Conservation (phyloP, 1,140 invertebrate species). For the Diorhabda carinulata region DNA sequence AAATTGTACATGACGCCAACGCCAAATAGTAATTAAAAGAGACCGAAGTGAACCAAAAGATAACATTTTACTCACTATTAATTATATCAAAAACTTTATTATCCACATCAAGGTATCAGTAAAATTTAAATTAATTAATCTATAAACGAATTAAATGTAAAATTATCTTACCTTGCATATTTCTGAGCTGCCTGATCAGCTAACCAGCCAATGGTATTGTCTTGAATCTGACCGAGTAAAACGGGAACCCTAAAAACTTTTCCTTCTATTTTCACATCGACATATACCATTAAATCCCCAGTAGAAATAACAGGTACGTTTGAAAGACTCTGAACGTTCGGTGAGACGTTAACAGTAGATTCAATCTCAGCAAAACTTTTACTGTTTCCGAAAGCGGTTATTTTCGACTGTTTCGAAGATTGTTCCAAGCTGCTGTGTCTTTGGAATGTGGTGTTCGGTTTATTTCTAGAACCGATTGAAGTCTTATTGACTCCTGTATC, state of each 20-base stretch:
- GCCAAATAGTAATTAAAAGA: too few species aligned
- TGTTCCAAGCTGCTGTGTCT: conserved; percentile 6
- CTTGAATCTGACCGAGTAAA: conserved; percentile 55
- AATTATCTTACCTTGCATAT: conserved; percentile 57
- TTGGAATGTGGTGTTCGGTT: background rate
- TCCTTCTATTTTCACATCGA: conserved; percentile 62
- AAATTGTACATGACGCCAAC: too few species aligned
- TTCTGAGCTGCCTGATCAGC: conserved; percentile 63
- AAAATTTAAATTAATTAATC: too few species aligned
- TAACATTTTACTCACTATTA: too few species aligned
- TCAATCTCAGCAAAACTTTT: conserved; percentile 19
- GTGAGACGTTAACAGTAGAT: conserved; percentile 14
- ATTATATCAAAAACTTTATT: too few species aligned
- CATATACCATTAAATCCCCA: conserved; percentile 42
- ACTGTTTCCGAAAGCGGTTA: conserved; percentile 27
- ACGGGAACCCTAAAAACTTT: conserved; percentile 62
- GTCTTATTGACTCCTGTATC: conserved; percentile 31
- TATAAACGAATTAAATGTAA: too few species aligned
- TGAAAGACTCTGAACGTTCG: conserved; percentile 4
- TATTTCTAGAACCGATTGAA: conserved; percentile 3
- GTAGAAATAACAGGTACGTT: background rate
- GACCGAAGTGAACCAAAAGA: too few species aligned
- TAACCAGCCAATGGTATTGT: conserved; percentile 63
- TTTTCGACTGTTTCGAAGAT: conserved; percentile 25
- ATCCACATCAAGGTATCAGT: too few species aligned